Evolutionary conservation across 2,113 vertebrate genomes (phyloP), one percentile per base, ranked within the genome.

Genomic region (Thymallus thymallus): DNA sequence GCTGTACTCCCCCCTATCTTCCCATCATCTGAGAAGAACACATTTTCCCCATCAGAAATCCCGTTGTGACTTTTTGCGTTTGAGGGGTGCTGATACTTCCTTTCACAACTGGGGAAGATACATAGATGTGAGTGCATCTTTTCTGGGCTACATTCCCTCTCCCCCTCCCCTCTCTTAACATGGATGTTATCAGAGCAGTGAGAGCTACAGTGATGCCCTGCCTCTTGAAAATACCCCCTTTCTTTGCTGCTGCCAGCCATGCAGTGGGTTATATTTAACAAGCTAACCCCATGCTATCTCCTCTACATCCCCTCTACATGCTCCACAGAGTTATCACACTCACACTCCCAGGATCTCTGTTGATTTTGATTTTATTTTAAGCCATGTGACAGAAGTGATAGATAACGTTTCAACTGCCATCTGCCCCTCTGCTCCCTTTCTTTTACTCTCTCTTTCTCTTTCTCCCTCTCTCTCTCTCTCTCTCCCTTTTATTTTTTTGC

Each of bases 21-120:
- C 80, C 86, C 90, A 90, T 91, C 91, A 92, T 92, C 93, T 93
- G 90, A 91, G 89, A 86, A 89, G 90, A 91, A 87, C 91, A 91
- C 89, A 91, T 92, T 92, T 93, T 93, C 89, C 91, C 92, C 91
- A 91, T 92, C 91, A 92, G 82, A 92, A 92, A 91, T 89, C 90
- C 88, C 76, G 86, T 88, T 87, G 91, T 92, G 92, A 90, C 89
- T 91, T 91, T 89, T 90, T 89, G 84, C 85, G 80, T 90, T 74
- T 30, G 76, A 70, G 58, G 60, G 89, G 69, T 69, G 80, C 79
- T 87, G 87, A 91, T 89, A 86, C 89, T 90, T 88, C 7, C 84
- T 88, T 86, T 89, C 83, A 81, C 73, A 83, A 84, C 60, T 79
- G 76, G 65, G 65, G 79, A 56, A 77, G 88, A 91, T 84, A 73